Base-by-base conservation (phyloP, 2,797 vertebrate species). In the Arnoldichthys spilopterus region DNA sequence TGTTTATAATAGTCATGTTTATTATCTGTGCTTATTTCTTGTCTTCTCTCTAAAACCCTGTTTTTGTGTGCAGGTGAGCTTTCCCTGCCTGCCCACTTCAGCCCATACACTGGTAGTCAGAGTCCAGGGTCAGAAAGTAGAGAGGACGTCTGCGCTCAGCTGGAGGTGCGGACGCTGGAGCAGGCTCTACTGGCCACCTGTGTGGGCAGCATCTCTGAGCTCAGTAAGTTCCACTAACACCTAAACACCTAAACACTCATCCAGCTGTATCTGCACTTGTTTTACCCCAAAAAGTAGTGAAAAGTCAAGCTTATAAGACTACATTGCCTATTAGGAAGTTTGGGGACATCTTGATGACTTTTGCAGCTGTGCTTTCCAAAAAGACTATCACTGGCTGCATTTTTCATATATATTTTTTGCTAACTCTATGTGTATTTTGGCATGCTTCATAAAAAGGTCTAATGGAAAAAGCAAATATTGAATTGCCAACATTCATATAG, bases 131-230 rank as follows among this genome's bases (percentile, higher is more conserved):
- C 76, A 2, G 95, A 95, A 0, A 94, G 93, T 86, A 86, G 92
- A 47, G 94, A 94, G 0, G 95, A 97, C 0, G 94, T 94, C 13
- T 97, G 96, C 0, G 93, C 94, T 0, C 96, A 97, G 83, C 90
- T 98, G 92, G 97, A 99, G 83, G 94, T 99, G 20, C 93, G 93
- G 0, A 96, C 94, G 0, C 88, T 99, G 89, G 96, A 98, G 77
- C 97, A 98, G 88, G 94, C 96, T 0, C 92, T 99, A 32, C 90
- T 98, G 83, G 94, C 96, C 80, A 97, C 97, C 0, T 94, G 95
- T 0, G 97, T 97, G 40, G 95, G 96, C 83, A 97, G 97, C 93
- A 97, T 99, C 92, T 93, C 95, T 0, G 97, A 99, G 74, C 94
- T 99, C 88, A 98, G 97, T 99, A 62, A 95, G 97, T 95, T 74